These are phyloP conservation scores for Pseudomyrmex flavicornis DNA, from an alignment of 1,140 invertebrate genomes.

Conservation along the genomic window DNA sequence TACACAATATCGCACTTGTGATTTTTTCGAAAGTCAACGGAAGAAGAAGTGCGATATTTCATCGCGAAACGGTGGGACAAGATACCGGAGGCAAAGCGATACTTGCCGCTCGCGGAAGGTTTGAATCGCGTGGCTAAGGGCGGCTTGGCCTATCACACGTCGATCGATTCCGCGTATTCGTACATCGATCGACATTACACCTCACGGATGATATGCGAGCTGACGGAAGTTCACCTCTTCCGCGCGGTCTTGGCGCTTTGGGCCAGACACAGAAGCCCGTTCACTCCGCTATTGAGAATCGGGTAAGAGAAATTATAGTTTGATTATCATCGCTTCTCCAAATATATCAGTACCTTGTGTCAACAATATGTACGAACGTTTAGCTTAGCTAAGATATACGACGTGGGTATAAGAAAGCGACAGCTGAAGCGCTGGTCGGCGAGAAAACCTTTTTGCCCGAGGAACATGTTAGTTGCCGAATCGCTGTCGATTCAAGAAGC, in stretches of 20 bases:
- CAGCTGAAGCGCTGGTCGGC: constrained; percentile 66
- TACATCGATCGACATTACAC: constrained; percentile 66
- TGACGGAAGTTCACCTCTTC: constrained; percentile 70
- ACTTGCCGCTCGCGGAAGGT: constrained; percentile 62
- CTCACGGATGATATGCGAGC: constrained; percentile 69
- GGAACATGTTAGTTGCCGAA: constrained; percentile 57
- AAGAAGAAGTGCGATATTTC: constrained; percentile 66
- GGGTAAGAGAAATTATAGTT: constrained; percentile 57
- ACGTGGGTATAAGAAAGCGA: constrained; percentile 60
- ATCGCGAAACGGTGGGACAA: constrained; percentile 65
- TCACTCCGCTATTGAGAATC: constrained; percentile 66
- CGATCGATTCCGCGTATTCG: constrained; percentile 68
- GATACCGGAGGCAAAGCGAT: constrained; percentile 61
- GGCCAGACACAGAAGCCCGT: constrained; percentile 61
- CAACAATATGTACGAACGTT: neutral
- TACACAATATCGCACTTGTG: too few species aligned
- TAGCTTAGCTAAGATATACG: constrained; percentile 62
- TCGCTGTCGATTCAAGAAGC: constrained; percentile 69
- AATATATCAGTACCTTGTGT: too few species aligned
- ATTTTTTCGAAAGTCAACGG: constrained; percentile 37
- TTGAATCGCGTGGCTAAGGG: constrained; percentile 62
- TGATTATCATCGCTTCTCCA: too few species aligned
- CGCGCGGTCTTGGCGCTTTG: constrained; percentile 59
- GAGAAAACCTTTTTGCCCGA: constrained; percentile 64
- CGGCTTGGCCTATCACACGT: constrained; percentile 68